Percentiles rank a stretch among this genome's conserved stretches.
phyloP scores from a whole-genome alignment of 2,113 vertebrate genomes.

The Callaeas wilsoni region DNA sequence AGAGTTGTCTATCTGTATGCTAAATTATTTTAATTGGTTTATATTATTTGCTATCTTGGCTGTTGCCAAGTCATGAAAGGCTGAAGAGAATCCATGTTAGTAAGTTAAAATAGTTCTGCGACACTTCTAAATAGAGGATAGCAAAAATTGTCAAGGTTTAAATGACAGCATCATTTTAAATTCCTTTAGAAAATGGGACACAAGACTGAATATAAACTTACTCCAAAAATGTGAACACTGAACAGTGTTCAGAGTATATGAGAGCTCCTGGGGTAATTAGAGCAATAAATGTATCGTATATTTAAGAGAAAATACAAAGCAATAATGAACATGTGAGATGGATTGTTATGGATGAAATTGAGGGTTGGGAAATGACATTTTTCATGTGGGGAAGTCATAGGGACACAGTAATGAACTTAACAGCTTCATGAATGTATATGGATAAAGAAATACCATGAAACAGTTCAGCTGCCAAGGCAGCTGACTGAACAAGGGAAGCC shows the following conservation, averaged over 20 bases:
- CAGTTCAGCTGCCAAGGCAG: neutral
- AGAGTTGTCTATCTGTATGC: neutral
- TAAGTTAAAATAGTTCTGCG: neutral
- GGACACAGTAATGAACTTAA: neutral
- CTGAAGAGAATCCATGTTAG: neutral
- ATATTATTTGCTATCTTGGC: neutral
- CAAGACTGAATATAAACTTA: neutral
- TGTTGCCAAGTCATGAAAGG: neutral
- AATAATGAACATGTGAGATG: neutral
- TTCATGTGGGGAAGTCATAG: neutral
- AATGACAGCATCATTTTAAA: neutral
- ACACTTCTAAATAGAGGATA: neutral
- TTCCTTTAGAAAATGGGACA: neutral
- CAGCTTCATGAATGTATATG: neutral
- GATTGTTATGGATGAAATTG: neutral
- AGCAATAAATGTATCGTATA: neutral
- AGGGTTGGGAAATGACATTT: neutral
- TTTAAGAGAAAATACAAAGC: conserved; percentile 10
- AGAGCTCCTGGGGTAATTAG: neutral
- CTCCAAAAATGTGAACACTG: neutral
- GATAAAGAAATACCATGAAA: neutral
- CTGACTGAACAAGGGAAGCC: neutral
- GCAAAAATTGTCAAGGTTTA: neutral
- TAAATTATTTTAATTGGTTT: neutral
- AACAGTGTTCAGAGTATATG: neutral